Evolutionary conservation across 2,797 vertebrate genomes (phyloP).

Genomic region (Cyclopterus lumpus): DNA sequence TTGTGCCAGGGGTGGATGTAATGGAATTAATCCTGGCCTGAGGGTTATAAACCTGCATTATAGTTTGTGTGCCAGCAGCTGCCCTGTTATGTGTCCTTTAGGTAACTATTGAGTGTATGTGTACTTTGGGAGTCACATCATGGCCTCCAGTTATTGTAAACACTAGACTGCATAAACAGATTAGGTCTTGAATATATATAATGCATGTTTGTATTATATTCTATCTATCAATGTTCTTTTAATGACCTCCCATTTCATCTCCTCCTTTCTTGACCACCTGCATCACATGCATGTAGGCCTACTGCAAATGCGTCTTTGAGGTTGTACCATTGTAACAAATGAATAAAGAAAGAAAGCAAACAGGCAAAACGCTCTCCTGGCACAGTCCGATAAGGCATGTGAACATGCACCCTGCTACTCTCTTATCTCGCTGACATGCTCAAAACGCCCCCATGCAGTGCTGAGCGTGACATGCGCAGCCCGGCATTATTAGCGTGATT

Average conservation of each 20-base stretch:
- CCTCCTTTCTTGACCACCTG: constrained; percentile 40
- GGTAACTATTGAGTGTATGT: constrained; percentile 3
- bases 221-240: background rate
- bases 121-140: constrained; percentile 4
- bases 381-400: constrained; percentile 75
- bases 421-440: constrained; percentile 81
- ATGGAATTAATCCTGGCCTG: constrained; percentile 41
- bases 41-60: constrained; percentile 34
- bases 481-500: constrained; percentile 76
- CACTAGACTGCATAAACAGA: background rate
- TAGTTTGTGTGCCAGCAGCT: constrained; percentile 15
- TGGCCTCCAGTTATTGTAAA: background rate
- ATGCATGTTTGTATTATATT: constrained; percentile 3
- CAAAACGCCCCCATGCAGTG: constrained; percentile 73
- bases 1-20: constrained; percentile 31
- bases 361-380: constrained; percentile 77
- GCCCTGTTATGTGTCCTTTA: constrained; percentile 4
- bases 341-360: constrained; percentile 38
- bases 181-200: background rate
- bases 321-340: constrained; percentile 68
- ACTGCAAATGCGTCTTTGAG: constrained; percentile 56
- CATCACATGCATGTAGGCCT: constrained; percentile 45
- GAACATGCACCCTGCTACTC: constrained; percentile 82
- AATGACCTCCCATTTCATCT: constrained; percentile 5
- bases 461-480: constrained; percentile 66